Conservation (phyloP, 2,797 vertebrate genomes). For the Urophycis tenuis region DNA sequence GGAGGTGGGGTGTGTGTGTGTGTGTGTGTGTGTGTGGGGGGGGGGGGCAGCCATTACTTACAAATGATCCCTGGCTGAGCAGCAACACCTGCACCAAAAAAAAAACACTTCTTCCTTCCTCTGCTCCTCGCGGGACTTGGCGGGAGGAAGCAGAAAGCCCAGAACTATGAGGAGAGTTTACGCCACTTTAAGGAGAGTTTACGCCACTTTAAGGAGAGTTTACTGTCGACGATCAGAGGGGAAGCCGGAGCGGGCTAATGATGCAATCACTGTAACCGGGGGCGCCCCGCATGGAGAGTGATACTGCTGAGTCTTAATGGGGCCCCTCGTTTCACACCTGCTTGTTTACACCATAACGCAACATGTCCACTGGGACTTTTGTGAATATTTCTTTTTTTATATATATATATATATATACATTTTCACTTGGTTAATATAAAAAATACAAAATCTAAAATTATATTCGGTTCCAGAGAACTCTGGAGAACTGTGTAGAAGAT, state of each 20-base stretch:
- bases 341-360: constrained; percentile 59
- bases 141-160: constrained; percentile 53
- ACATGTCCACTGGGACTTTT: constrained; percentile 12
- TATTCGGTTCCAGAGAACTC: neutral
- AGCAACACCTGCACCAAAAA: constrained; percentile 25
- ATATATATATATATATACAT: no score
- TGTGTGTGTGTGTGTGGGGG: no score
- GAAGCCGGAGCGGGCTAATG: constrained; percentile 51
- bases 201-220: constrained; percentile 44
- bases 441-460: no score
- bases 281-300: constrained; percentile 58
- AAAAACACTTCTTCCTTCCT: constrained; percentile 41
- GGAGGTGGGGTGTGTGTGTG: no score
- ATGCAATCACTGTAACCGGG: constrained; percentile 48
- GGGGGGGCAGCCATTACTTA: constrained; percentile 14
- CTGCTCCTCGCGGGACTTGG: constrained; percentile 31
- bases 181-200: no score
- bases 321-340: constrained; percentile 42
- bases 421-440: no score
- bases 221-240: constrained; percentile 40
- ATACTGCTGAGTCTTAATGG: constrained; percentile 39
- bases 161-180: constrained; percentile 23
- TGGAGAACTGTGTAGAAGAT: neutral
- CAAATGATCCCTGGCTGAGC: constrained; percentile 40
- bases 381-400: neutral